Evolutionary conservation across 2,113 vertebrate species (phyloP).

Genomic region (Colaptes auratus): DNA sequence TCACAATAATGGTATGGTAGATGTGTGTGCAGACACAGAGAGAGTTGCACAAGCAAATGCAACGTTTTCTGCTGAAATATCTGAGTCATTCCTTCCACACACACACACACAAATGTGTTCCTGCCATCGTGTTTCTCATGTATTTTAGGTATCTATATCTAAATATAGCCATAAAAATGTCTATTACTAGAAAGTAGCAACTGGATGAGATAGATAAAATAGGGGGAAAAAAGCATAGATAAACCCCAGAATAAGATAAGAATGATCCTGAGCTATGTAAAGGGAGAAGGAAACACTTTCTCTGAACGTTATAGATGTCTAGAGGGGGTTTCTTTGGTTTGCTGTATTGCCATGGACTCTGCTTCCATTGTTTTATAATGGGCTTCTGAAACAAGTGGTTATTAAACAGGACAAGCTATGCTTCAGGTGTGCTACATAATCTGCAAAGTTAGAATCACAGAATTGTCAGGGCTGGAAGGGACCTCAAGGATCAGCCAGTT

Average conservation of each 20-base stretch:
- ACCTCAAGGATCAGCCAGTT: no score
- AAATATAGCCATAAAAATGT: not conserved
- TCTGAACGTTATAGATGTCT: not conserved
- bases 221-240: not conserved
- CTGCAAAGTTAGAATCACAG: not conserved
- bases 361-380: not conserved
- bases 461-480: no score
- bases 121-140: no score
- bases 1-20: constrained; percentile 21
- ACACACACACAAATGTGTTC: not conserved
- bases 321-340: not conserved
- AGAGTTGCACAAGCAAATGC: not conserved
- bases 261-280: not conserved
- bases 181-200: not conserved
- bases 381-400: not conserved
- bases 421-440: not conserved
- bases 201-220: not conserved
- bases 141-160: not conserved
- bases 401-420: not conserved
- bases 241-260: not conserved
- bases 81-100: not conserved
- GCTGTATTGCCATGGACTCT: not conserved
- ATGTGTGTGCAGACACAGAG: not conserved
- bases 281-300: not conserved
- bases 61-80: not conserved